Base-by-base conservation (phyloP, 2,888 invertebrate species). In the Idaea biselata region DNA sequence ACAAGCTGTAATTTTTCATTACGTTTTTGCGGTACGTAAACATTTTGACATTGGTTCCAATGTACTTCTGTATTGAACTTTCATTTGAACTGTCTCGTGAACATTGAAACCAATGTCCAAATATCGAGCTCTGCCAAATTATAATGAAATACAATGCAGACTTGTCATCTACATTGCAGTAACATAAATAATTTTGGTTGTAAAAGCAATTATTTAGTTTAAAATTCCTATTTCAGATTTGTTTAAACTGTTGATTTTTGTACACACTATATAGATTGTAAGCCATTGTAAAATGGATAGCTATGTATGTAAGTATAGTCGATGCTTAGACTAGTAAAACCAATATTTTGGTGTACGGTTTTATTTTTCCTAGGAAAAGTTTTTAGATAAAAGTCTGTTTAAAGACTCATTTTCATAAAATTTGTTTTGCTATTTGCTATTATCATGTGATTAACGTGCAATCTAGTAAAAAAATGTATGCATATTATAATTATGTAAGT, bases 351-450 rank as follows among this genome's bases (percentile, higher is more conserved):
- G 82, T 83, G 74, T 73, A 44, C 25, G 14, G 73, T 75, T 78
- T 78, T 79, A 74, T 84, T 87, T 87, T 86, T 84, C 82, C 80
- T 83, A 83, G 81, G 84, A 84, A 84, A 87, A 84, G 81, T 84
- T 78, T 83, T 80, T 84, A 78, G 79, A 79, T 75, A 75, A 71
- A 74, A 81, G 88, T 88, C 88, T 87, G 88, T 88, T 89, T 88
- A 84, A 87, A 85, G 88, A 87, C 86, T 82, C 67, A 32, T 58
- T 61, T 58, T 57, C 17, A 58, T 18, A 11, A 16, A 56, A 18
- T 18, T 56, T n/a, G n/a, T 3, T 56, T 56, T 56, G 56, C 56
- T 56, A 14, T 56, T 18, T 14, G 6, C 11, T 56, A 17, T 18
- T 63, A 64, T 32, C 57, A 59, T 66, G 63, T 62, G 62, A 64